These are phyloP conservation scores for Dorcus parallelipipedus DNA, from an alignment of 2,888 invertebrate genomes.

Conservation along the genomic window DNA sequence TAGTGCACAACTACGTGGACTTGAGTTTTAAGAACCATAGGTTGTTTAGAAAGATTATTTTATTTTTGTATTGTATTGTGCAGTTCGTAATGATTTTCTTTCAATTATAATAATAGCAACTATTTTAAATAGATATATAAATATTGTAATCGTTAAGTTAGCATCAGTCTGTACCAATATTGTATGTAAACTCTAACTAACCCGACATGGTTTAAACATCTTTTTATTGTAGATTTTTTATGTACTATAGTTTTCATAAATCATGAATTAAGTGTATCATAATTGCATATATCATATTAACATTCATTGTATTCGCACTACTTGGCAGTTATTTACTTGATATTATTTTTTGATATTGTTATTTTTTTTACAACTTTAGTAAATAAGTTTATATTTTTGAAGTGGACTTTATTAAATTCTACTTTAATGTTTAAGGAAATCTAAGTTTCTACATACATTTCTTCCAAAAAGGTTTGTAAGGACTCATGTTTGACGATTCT, in stretches of 20 bases:
- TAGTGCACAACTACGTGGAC: conserved; percentile 36
- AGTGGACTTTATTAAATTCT: no score
- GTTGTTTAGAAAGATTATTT: conserved; percentile 19
- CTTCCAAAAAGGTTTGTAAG: no score
- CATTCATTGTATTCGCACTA: background rate
- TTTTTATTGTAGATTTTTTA: background rate
- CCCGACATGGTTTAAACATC: background rate
- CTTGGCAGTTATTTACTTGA: background rate
- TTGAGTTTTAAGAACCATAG: conserved; percentile 4
- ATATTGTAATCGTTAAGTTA: conserved; percentile 5
- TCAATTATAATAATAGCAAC: conserved; percentile 6
- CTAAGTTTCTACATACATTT: no score
- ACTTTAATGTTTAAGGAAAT: no score
- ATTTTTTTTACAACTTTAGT: conserved; percentile 11
- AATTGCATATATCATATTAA: conserved; percentile 2
- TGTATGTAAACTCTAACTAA: conserved; percentile 1
- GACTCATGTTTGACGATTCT: no score
- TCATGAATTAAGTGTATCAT: conserved; percentile 2
- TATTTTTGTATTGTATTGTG: conserved; percentile 30
- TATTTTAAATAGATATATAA: conserved; percentile 8
- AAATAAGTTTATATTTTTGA: background rate
- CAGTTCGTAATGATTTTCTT: conserved; percentile 18
- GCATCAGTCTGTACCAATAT: conserved; percentile 2
- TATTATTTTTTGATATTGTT: background rate
- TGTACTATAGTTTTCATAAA: conserved; percentile 1